Conservation (phyloP, 1,140 invertebrate species). For the Drosophila quadrilineata region DNA sequence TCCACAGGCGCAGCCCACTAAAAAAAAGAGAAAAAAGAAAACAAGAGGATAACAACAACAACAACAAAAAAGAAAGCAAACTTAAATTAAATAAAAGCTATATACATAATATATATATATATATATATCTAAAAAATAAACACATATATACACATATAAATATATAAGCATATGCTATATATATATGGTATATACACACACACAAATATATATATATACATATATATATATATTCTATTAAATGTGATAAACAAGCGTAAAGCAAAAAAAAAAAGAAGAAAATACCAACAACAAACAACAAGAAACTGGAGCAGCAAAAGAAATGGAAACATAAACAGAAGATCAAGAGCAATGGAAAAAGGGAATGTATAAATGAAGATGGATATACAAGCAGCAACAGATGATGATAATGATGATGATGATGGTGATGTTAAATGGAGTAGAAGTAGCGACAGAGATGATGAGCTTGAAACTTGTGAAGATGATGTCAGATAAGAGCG, state of each 20-base stretch:
- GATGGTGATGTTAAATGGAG: no score
- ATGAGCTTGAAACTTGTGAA: slow-evolving; percentile 11
- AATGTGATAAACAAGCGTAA: slow-evolving; percentile 77
- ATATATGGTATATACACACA: slow-evolving; percentile 38
- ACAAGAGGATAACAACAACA: slow-evolving; percentile 42
- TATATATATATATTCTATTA: slow-evolving; percentile 61
- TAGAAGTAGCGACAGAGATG: slow-evolving; percentile 5
- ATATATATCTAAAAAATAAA: slow-evolving; percentile 53
- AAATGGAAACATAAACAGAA: slow-evolving; percentile 17
- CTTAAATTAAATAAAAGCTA: slow-evolving; percentile 54
- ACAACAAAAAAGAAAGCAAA: slow-evolving; percentile 32
- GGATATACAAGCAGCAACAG: not conserved
- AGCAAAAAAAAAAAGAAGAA: slow-evolving; percentile 53
- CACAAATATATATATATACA: slow-evolving; percentile 50
- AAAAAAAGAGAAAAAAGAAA: slow-evolving; percentile 2
- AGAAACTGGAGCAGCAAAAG: slow-evolving; percentile 9
- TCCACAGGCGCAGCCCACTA: slow-evolving; percentile 29
- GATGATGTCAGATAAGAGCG: not conserved
- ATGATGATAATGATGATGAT: not conserved
- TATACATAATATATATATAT: slow-evolving; percentile 43
- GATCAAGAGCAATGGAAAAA: slow-evolving; percentile 9
- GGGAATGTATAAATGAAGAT: not conserved
- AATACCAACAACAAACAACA: slow-evolving; percentile 45
- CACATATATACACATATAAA: slow-evolving; percentile 42
- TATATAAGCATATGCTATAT: slow-evolving; percentile 39